Conservation (phyloP, 2,797 vertebrate species). For the Myotis daubentonii region DNA sequence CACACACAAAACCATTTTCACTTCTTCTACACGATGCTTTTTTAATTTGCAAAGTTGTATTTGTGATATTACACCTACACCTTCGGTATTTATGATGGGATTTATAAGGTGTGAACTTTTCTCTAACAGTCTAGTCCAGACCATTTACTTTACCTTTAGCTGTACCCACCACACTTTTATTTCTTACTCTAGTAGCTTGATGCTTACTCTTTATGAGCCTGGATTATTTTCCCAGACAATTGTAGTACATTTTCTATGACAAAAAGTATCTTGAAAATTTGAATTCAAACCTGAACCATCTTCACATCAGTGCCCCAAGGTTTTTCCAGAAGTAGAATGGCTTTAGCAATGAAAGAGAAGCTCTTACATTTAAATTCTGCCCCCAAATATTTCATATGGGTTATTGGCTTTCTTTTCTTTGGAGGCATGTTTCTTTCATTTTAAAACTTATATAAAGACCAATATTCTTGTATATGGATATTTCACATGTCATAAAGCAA, state of each 20-base stretch:
- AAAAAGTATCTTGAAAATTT: background rate
- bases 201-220: background rate
- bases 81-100: background rate
- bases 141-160: background rate
- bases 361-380: background rate
- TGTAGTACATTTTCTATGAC: background rate
- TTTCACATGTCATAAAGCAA: background rate
- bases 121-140: background rate
- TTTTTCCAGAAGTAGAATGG: slow-evolving; percentile 4
- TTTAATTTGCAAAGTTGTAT: background rate
- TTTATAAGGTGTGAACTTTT: background rate
- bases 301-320: background rate
- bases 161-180: background rate
- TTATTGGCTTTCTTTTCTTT: background rate
- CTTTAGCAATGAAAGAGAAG: background rate
- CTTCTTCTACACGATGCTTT: background rate
- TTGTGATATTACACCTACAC: background rate
- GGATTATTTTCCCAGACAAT: background rate
- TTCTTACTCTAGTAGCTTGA: background rate
- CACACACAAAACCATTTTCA: background rate
- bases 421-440: background rate
- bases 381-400: background rate
- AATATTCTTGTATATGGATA: background rate
- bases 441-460: background rate
- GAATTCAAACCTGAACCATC: background rate